Evolutionary conservation across 2,888 invertebrate species (phyloP).

Genomic region (Spisula subtruncata): DNA sequence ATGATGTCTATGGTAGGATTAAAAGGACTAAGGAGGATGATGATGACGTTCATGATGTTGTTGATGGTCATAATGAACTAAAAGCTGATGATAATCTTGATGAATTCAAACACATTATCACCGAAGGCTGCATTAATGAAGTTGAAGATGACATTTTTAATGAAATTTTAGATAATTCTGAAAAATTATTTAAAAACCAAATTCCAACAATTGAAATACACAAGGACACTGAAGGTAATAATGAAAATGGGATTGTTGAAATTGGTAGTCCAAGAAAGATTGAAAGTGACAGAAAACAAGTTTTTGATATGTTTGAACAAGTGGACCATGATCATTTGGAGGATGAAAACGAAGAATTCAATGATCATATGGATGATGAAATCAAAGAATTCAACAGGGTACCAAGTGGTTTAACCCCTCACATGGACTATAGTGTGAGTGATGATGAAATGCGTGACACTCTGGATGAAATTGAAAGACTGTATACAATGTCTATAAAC

Average conservation of each 20-base stretch:
- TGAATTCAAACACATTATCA: not conserved
- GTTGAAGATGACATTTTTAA: not conserved
- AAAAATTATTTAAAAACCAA: not conserved
- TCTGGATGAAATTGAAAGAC: constrained; percentile 56
- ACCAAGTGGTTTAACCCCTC: not conserved
- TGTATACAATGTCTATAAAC: constrained; percentile 51
- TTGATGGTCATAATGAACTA: not conserved
- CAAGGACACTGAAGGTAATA: not conserved
- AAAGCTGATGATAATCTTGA: not conserved
- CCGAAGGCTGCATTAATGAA: not conserved
- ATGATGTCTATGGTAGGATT: constrained; percentile 47
- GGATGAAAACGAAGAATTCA: not conserved
- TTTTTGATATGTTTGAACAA: constrained; percentile 52
- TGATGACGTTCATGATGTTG: not conserved
- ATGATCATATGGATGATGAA: not conserved
- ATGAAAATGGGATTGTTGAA: not conserved
- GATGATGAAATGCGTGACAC: constrained; percentile 35
- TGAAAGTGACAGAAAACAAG: not conserved
- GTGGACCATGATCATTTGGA: not conserved
- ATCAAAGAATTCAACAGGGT: not conserved
- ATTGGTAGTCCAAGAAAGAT: not conserved
- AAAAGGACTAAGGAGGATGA: not conserved
- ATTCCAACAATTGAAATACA: constrained; percentile 16
- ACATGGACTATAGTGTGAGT: not conserved
- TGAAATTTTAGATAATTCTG: not conserved